Evolutionary conservation across 1,140 invertebrate species (phyloP), one percentile per base, ranked within the genome.

Genomic region (Diachasma alloeum): DNA sequence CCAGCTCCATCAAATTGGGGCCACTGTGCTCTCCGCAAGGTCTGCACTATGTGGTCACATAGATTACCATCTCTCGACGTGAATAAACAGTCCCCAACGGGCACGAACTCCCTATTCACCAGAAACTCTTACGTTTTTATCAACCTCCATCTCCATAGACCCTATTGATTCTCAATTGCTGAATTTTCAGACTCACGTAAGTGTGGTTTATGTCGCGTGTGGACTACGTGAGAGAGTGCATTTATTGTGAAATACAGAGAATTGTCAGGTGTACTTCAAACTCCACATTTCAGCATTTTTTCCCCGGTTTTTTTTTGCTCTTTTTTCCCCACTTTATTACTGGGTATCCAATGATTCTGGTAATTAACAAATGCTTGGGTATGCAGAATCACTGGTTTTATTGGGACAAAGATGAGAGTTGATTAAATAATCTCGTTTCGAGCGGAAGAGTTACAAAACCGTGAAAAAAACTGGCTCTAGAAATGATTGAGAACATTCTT

Each of bases 361-460:
- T 71, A 71, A 71, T 71, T 71, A 71, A 71, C 42, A 46, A 19
- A 69, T 42, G 36, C 67, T 24, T 26, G 67, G 19, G 11, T 36
- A 36, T 11, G 36, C 19, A 67, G 31, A 69, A 42, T 39, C 36
- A 42, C 37, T 0, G 39, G 26, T 15, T 48, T 42, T 71, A 56
- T 72, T 37, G 22, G 31, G 71, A 72, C 24, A 56, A 56, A 22
- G 48, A 56, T 56, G 48, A 56, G 19, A 22, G 22, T 72, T 11
- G 11, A 37, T 56, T n/a, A 69, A 42, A 69, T 46, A 24, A 71
- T 71, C 39, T 22, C 44, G 24, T 48, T 71, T 71, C 42, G 4
- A 71, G 17, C 42, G 69, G 69, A 71, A 71, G 39, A 13, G 46
- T 71, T 71, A 26, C 37, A 71, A 48, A 71, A 71, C 6, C 36